A percentile compares a stretch with the other conserved stretches of the same genome.
These are phyloP conservation scores for Eremobia ochroleuca DNA, from an alignment of 2,888 invertebrate genomes.

Conservation along the genomic window DNA sequence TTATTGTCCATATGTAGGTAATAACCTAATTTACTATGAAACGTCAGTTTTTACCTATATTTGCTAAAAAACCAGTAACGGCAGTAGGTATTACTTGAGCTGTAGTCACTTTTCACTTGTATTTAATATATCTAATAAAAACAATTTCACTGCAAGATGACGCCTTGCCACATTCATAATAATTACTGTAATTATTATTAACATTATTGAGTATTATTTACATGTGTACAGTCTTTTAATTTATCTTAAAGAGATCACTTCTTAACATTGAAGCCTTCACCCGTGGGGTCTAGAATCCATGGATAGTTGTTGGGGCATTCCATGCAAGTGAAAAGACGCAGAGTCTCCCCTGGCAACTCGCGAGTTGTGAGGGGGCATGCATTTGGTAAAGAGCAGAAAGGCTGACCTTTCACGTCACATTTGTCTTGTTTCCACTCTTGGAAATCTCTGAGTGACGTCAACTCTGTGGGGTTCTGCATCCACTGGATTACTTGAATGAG, in stretches of 20 bases:
- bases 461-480: conserved; percentile 98
- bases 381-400: conserved; percentile 97
- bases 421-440: conserved; percentile 98
- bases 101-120: conserved; percentile 61
- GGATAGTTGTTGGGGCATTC: conserved; percentile 99
- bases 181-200: conserved; percentile 82
- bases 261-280: conserved; percentile 97
- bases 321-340: conserved; percentile 98
- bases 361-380: conserved; percentile 97
- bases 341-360: conserved; percentile 97
- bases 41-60: conserved; percentile 57
- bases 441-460: conserved; percentile 96
- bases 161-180: conserved; percentile 77
- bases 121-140: conserved; percentile 63
- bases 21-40: conserved; percentile 62
- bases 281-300: conserved; percentile 98
- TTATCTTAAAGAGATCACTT: conserved; percentile 92
- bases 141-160: conserved; percentile 64
- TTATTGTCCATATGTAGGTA: conserved; percentile 69
- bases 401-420: conserved; percentile 98
- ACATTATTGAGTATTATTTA: conserved; percentile 91
- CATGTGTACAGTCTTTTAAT: conserved; percentile 90
- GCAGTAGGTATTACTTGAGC: conserved; percentile 54
- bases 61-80: conserved; percentile 58
- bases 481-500: conserved; percentile 98